Evolutionary conservation across 1,140 invertebrate genomes (phyloP).

Genomic region (Hermetia illucens): DNA sequence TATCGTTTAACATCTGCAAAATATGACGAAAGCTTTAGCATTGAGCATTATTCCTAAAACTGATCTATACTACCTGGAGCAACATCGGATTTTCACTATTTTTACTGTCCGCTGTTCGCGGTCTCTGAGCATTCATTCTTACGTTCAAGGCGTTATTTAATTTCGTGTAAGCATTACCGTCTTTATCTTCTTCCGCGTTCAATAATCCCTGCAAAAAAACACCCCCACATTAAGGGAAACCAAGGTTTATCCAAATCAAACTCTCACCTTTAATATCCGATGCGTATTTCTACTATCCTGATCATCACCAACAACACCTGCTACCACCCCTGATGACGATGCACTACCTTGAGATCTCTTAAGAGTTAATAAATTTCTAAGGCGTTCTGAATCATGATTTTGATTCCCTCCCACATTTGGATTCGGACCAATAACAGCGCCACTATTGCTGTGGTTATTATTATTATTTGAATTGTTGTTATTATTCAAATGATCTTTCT

Average conservation of each 20-base stretch:
- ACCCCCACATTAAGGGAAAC: too few species aligned
- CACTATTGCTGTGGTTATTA: slow-evolving; percentile 9
- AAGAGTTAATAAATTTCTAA: slow-evolving; percentile 46
- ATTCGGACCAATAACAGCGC: slow-evolving; percentile 2
- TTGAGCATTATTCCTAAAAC: neutral
- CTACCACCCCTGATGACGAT: slow-evolving; percentile 15
- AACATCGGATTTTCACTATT: slow-evolving; percentile 46
- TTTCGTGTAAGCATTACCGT: slow-evolving; percentile 22
- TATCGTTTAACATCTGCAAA: slow-evolving; percentile 67
- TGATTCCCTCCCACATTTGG: slow-evolving; percentile 1
- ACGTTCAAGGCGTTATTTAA: neutral
- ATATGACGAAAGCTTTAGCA: neutral
- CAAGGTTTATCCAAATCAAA: too few species aligned
- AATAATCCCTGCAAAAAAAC: slow-evolving; percentile 47
- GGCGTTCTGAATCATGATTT: slow-evolving; percentile 41
- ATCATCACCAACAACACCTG: slow-evolving; percentile 29
- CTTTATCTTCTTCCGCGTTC: slow-evolving; percentile 71
- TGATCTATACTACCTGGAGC: slow-evolving; percentile 44
- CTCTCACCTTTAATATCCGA: slow-evolving; percentile 12
- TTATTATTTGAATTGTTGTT: slow-evolving; percentile 16
- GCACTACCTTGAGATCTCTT: slow-evolving; percentile 32
- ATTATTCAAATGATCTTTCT: slow-evolving; percentile 27
- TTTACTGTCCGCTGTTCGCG: slow-evolving; percentile 10
- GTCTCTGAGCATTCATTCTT: slow-evolving; percentile 3
- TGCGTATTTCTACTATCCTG: slow-evolving; percentile 33